Conservation (phyloP, 2,888 invertebrate species). For the Lasioglossum vierecki region DNA sequence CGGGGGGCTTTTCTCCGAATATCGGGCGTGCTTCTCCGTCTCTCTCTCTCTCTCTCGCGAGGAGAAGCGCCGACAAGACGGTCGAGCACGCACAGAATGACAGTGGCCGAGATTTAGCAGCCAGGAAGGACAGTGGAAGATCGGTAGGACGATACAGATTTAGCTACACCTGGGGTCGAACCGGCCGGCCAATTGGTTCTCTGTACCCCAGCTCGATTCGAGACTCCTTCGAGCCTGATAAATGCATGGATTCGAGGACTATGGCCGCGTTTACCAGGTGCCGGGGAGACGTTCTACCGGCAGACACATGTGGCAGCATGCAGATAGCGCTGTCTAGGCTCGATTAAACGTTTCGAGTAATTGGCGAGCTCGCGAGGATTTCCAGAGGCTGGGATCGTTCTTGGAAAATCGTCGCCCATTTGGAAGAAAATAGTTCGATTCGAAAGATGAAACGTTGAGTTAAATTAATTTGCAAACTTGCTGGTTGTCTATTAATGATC, state of each 20-base stretch:
- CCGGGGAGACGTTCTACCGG: slow-evolving; percentile 34
- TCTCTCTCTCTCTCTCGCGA: not conserved
- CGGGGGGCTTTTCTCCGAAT: slow-evolving; percentile 39
- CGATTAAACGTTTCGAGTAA: slow-evolving; percentile 67
- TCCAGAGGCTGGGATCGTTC: not conserved
- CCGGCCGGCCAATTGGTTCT: slow-evolving; percentile 46
- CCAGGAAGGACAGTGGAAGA: slow-evolving; percentile 42
- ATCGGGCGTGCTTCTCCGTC: slow-evolving; percentile 25
- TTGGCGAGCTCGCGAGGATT: slow-evolving; percentile 37
- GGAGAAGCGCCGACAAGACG: slow-evolving; percentile 61
- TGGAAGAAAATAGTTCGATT: too few relatives aligned
- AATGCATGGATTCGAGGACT: slow-evolving; percentile 50
- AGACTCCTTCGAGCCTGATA: slow-evolving; percentile 52
- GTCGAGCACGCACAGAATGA: slow-evolving; percentile 46
- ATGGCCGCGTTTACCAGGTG: slow-evolving; percentile 27
- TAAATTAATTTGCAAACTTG: too few relatives aligned
- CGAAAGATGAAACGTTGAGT: too few relatives aligned
- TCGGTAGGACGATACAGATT: slow-evolving; percentile 62
- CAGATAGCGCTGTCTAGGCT: slow-evolving; percentile 55
- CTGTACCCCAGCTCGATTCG: slow-evolving; percentile 11
- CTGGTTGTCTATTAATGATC: too few relatives aligned
- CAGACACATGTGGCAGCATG: slow-evolving; percentile 47
- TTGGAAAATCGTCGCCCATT: not conserved
- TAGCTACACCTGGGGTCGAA: slow-evolving; percentile 58
- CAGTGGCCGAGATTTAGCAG: slow-evolving; percentile 32